phyloP scores from a whole-genome alignment of 53 echinoderm and acorn worm species.

The Patiria pectinifera region DNA sequence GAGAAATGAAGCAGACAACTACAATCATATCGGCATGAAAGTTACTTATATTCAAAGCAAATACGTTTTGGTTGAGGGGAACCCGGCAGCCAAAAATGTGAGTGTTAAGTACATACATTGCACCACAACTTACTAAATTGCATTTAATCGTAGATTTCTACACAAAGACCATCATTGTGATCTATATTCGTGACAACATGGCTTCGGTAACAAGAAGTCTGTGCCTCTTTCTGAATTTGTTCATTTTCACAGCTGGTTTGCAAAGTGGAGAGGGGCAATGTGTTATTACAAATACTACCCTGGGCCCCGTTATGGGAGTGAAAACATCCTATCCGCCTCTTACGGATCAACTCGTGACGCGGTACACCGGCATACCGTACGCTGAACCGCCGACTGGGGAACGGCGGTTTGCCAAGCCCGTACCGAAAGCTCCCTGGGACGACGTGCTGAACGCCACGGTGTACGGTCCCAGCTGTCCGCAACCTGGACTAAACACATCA shows the following conservation, averaged over 20 bases:
- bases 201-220: no score
- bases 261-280: neutral
- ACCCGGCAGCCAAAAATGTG: no score
- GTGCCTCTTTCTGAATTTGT: neutral
- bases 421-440: conserved; percentile 58
- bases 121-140: no score
- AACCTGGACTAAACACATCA: neutral
- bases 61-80: no score
- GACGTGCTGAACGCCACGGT: conserved; percentile 39
- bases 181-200: no score
- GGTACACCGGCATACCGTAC: conserved; percentile 48
- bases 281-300: conserved; percentile 15
- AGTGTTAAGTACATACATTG: no score
- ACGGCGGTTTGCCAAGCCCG: conserved; percentile 68
- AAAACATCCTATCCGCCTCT: neutral
- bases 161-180: neutral
- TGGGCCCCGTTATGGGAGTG: conserved; percentile 7
- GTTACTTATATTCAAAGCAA: no score
- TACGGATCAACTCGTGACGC: neutral
- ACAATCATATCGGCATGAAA: no score
- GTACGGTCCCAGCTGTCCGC: conserved; percentile 60
- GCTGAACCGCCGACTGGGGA: conserved; percentile 68
- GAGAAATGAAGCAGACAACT: no score
- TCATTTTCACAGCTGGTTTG: neutral
- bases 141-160: no score